Base-by-base conservation (phyloP, 2,797 vertebrate genomes). In the Iguana delicatissima region DNA sequence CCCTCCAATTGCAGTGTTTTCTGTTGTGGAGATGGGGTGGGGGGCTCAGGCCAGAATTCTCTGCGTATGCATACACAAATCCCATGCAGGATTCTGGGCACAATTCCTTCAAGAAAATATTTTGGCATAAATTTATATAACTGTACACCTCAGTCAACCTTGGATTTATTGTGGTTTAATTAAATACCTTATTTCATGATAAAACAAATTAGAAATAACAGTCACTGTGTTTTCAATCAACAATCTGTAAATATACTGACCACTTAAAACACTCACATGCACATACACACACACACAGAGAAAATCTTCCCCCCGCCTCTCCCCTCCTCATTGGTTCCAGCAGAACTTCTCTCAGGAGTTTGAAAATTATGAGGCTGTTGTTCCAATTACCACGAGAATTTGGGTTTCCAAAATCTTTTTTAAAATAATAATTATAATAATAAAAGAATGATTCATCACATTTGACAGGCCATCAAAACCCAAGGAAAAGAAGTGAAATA, bases 401-500 rank as follows among this genome's bases (percentile, higher is more conserved):
- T 92, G 83, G 38, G 16, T 90, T 94, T 94, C 84, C 77, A 89
- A 91, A 94, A 93, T 94, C 95, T 77, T 86, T 18, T 29, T 16
- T 16, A 55, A 81, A 81, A 93, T 57, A 93, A 92, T 16, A 1
- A 79, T 86, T 88, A 26, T 92, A 94, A 32, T 69, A 32, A 64
- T 64, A 64, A 64, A n/a, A 13, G 89, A 95, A 88, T 50, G 92
- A 84, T 83, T 95, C 59, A 1, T 91, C 95, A 91, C n/a, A 76
- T 95, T 96, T 96, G 95, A 96, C 93, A 95, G 93, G 72, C 91
- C 93, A 92, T 91, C 14, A 93, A 92, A 96, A 92, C 76, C 89
- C 83, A 89, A 55, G 35, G 5, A 92, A 91, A 82, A 90, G 93
- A 94, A 84, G 82, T 91, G 85, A 91, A 96, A 95, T 92, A 96